phyloP scores from a whole-genome alignment of 64 coral and sea anemone genomes.

The Pocillopora verrucosa region DNA sequence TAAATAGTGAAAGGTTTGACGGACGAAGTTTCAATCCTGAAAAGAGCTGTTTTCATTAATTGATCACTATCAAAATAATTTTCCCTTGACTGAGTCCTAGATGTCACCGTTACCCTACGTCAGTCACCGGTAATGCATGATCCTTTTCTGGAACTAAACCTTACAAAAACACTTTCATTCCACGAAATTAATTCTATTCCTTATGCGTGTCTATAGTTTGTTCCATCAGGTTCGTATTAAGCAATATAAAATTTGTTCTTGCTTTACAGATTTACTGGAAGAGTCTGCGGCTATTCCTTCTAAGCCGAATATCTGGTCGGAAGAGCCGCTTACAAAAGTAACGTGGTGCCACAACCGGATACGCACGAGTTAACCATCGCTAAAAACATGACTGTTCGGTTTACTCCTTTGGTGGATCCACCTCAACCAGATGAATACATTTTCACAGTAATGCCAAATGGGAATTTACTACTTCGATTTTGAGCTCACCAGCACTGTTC shows the following conservation, averaged over 20 bases:
- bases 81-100: no score
- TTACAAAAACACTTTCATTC: no score
- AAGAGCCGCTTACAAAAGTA: background rate
- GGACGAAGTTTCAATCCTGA: no score
- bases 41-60: no score
- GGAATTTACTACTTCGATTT: slow-evolving; percentile 25
- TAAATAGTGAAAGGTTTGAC: no score
- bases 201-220: no score
- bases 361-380: background rate
- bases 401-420: background rate
- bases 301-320: background rate
- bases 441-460: slow-evolving; percentile 31
- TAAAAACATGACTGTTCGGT: background rate
- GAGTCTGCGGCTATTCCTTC: background rate
- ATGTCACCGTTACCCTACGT: no score
- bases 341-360: background rate
- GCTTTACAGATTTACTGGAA: background rate
- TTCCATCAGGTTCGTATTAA: background rate
- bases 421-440: background rate
- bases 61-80: no score
- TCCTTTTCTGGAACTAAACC: no score
- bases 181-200: no score
- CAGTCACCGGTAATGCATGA: no score
- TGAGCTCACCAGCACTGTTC: slow-evolving; percentile 43
- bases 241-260: background rate